Conservation (phyloP, 2,797 vertebrate species). For the Paedocypris micromegethes region DNA sequence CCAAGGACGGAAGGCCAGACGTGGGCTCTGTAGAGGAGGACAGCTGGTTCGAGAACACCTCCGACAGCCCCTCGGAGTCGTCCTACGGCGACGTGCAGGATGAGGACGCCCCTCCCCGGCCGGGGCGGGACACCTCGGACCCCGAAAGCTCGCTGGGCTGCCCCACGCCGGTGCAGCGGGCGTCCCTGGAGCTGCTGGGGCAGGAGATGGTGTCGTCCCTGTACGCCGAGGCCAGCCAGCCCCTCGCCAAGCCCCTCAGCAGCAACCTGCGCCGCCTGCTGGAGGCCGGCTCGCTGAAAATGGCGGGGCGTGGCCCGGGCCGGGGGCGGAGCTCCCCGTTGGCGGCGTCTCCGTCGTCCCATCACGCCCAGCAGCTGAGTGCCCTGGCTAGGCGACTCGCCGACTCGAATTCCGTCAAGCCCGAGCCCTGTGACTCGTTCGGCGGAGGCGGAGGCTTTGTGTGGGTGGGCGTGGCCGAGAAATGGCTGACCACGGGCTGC, state of each 20-base stretch:
- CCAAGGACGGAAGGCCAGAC: slow-evolving; percentile 84
- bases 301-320: slow-evolving; percentile 68
- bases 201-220: slow-evolving; percentile 83
- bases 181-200: slow-evolving; percentile 81
- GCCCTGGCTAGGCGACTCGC: slow-evolving; percentile 95
- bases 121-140: slow-evolving; percentile 78
- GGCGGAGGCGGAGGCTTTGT: slow-evolving; percentile 81
- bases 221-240: slow-evolving; percentile 80
- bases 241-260: slow-evolving; percentile 87
- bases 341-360: slow-evolving; percentile 85
- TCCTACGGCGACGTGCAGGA: slow-evolving; percentile 91
- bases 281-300: slow-evolving; percentile 90
- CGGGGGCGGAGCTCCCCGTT: slow-evolving; percentile 75
- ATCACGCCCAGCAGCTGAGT: slow-evolving; percentile 95
- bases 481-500: slow-evolving; percentile 87
- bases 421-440: slow-evolving; percentile 89
- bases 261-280: slow-evolving; percentile 92
- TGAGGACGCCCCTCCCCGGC: slow-evolving; percentile 77
- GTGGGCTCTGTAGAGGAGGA: slow-evolving; percentile 86
- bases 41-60: slow-evolving; percentile 91
- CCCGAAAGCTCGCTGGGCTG: slow-evolving; percentile 86
- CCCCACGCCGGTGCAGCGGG: slow-evolving; percentile 82
- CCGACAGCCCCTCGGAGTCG: slow-evolving; percentile 79
- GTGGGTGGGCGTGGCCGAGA: slow-evolving; percentile 87
- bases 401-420: slow-evolving; percentile 75